phyloP scores from a whole-genome alignment of 2,113 vertebrate species.

The Microtus pennsylvanicus region DNA sequence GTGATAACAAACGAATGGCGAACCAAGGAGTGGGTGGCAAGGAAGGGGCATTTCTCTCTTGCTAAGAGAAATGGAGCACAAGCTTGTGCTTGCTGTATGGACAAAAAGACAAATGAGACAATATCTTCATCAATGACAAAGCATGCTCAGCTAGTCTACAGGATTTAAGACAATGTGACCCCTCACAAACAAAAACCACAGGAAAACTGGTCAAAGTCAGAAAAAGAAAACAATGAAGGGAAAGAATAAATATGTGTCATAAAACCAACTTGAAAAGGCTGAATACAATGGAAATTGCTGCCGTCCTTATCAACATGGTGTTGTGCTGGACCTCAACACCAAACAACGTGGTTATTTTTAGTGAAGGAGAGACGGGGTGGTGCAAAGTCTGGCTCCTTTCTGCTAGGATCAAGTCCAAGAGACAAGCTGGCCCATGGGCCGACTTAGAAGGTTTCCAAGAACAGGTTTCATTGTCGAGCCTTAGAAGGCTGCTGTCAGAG shows the following conservation, averaged over 20 bases:
- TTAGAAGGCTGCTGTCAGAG: conserved; percentile 59
- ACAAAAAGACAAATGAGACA: not conserved
- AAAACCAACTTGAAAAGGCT: conserved; percentile 50
- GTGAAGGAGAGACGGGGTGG: conserved; percentile 50
- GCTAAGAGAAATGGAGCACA: not conserved
- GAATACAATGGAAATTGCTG: conserved; percentile 59
- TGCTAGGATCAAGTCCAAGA: conserved; percentile 62
- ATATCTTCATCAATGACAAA: not conserved
- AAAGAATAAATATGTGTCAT: not conserved
- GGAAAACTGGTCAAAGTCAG: conserved; percentile 47
- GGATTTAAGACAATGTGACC: not conserved
- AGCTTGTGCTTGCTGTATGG: not conserved
- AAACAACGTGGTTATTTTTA: conserved; percentile 76
- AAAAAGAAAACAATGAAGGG: conserved; percentile 23
- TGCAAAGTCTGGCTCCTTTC: conserved; percentile 66
- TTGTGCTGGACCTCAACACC: conserved; percentile 10
- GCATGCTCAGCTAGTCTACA: not conserved
- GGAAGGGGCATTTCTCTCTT: not conserved
- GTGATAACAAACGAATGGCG: not conserved
- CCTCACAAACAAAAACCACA: conserved; percentile 37
- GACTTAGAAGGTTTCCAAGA: conserved; percentile 72
- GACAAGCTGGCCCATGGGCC: conserved; percentile 11
- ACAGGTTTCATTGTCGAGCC: conserved; percentile 45
- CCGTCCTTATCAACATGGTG: conserved; percentile 68
- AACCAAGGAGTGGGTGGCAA: not conserved